Evolutionary conservation across 2,797 vertebrate species (phyloP).

Genomic region (Coregonus suidteri): DNA sequence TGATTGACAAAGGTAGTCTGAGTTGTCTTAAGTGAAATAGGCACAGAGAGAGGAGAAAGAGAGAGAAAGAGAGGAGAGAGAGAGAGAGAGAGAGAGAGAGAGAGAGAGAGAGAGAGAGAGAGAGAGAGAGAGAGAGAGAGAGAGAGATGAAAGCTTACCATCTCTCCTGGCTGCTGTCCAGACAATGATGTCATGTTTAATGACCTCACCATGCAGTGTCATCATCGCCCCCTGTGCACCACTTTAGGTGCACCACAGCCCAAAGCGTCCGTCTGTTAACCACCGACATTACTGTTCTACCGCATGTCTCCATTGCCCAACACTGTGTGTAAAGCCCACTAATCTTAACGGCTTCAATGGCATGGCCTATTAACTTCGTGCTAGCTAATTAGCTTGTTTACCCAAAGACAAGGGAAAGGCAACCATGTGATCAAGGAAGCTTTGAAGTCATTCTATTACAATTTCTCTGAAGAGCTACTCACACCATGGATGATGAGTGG

Average conservation of each 20-base stretch:
- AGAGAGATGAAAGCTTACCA: slow-evolving; percentile 42
- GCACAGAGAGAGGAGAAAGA: slow-evolving; percentile 4
- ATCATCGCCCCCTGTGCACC: slow-evolving; percentile 40
- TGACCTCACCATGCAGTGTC: slow-evolving; percentile 67
- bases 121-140: slow-evolving; percentile 22
- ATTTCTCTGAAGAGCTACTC: background rate
- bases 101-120: slow-evolving; percentile 18
- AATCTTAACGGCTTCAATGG: slow-evolving; percentile 45
- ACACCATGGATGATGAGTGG: background rate
- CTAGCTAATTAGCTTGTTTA: slow-evolving; percentile 51
- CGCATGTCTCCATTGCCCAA: background rate
- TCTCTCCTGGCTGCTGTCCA: slow-evolving; percentile 54
- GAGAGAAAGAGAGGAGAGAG: slow-evolving; percentile 8
- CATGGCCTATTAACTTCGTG: slow-evolving; percentile 49
- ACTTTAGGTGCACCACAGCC: background rate
- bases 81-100: slow-evolving; percentile 8
- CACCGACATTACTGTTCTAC: background rate
- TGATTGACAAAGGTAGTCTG: no score
- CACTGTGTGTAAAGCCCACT: background rate
- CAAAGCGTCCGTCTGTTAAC: background rate
- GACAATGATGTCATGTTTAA: slow-evolving; percentile 62
- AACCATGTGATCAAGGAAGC: background rate
- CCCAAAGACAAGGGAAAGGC: slow-evolving; percentile 18
- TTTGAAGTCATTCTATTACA: background rate
- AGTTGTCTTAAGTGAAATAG: no score